Base-by-base conservation (phyloP, 1,140 invertebrate species). In the Phenacoccus solenopsis region DNA sequence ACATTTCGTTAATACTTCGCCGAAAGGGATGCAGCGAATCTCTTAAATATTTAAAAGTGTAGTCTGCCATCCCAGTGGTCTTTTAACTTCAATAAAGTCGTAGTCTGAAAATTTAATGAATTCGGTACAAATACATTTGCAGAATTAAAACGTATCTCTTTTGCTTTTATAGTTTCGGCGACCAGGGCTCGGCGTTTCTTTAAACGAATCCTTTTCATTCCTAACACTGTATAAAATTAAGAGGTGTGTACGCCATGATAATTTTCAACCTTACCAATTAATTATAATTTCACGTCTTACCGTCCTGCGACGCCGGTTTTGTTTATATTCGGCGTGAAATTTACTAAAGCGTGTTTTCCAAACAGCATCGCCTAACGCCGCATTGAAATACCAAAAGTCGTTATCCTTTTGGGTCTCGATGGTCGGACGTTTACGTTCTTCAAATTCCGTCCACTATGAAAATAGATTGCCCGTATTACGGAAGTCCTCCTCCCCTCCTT, bases 81-180 rank as follows among this genome's bases (percentile, higher is more conserved):
- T 49, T 49, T 49, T 49, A 49, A 49, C 38, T 49, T 49, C 38
- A 49, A 49, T 49, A 49, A 49, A 49, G 38, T 49, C 38, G 38
- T 49, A 10, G 38, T 49, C 38, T 49, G 38, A 49, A 49, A 49
- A 49, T 49, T 49, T 49, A 49, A 49, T 49, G 38, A 49, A 49
- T 49, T 49, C 38, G 12, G 12, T 49, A n/a, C 38, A 49, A 49
- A 49, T 49, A 49, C 38, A 49, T 49, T 49, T 49, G 13, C 38
- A 49, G 38, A 49, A 49, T 49, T 49, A 49, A 49, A 49, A 49
- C 38, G 38, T n/a, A 49, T 49, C 38, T 49, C 38, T 49, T 49
- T n/a, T 16, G 38, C 38, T 49, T 49, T 49, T 49, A 49, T 49
- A 49, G 38, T 49, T n/a, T 49, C 38, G 3, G 38, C n/a, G n/a